phyloP scores from a whole-genome alignment of 2,888 invertebrate genomes.

The Netelia virgata region DNA sequence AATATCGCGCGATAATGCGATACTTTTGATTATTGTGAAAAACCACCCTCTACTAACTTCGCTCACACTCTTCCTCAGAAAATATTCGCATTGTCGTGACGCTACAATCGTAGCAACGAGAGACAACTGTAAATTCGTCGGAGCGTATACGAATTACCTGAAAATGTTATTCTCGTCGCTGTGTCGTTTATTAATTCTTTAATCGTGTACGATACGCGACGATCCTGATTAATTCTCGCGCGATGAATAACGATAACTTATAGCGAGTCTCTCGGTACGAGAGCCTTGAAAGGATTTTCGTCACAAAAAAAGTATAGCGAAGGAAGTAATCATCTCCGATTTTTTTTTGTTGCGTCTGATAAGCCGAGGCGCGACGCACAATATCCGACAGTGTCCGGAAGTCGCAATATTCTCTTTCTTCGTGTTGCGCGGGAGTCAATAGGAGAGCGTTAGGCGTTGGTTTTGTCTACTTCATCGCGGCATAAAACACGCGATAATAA shows the following conservation, averaged over 20 bases:
- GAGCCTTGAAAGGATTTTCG: background rate
- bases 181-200: background rate
- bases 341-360: background rate
- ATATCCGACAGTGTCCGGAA: background rate
- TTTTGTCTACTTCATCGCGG: conserved; percentile 53
- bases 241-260: background rate
- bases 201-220: no score
- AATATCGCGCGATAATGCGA: conserved; percentile 37
- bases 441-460: conserved; percentile 33
- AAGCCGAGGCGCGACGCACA: background rate
- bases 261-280: background rate
- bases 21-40: conserved; percentile 33
- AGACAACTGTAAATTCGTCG: background rate
- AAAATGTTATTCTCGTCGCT: background rate
- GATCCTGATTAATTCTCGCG: no score
- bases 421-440: background rate
- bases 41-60: conserved; percentile 14
- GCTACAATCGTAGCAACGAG: conserved; percentile 6
- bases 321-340: background rate
- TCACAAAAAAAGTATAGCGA: background rate
- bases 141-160: background rate
- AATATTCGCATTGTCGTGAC: conserved; percentile 16
- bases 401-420: conserved; percentile 32
- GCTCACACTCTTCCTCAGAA: conserved; percentile 26
- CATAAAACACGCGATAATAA: conserved; percentile 63